Evolutionary conservation across 2,797 vertebrate genomes (phyloP), one percentile per base, ranked within the genome.

Genomic region (Eospalax fontanierii): DNA sequence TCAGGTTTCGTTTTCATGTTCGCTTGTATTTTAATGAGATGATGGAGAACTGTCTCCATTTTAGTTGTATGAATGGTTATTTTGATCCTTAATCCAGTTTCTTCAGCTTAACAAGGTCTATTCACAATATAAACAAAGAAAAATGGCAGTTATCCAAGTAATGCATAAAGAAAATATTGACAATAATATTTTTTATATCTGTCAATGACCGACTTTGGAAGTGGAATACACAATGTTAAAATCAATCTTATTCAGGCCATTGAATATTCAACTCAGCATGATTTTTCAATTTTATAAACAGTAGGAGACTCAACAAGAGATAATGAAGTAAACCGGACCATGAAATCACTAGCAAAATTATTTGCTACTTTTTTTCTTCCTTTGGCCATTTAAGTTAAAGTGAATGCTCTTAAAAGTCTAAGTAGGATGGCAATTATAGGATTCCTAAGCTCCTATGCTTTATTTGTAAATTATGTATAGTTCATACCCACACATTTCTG

Each of bases 221-320:
- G 70, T 93, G 7, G 63, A 16, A 91, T 86, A 82, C 0, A 79
- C 82, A 92, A 88, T 85, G 80, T 93, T 90, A 95, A 96, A 98
- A 94, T 97, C 87, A 95, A 74, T 97, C 95, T 95, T 87, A 92
- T 78, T 82, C 88, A 97, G 91, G 83, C 82, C 92, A 93, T 71
- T 97, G 97, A 96, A 95, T 92, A 90, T 97, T 97, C 96, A 97
- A 89, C 89, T 97, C 97, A 97, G 96, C 93, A 93, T 97, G 96
- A 92, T 96, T 98, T 98, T 98, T 97, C 97, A 97, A 98, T 98
- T 98, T 97, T 96, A 91, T 97, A 86, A 98, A 94, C 95, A 97
- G 97, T 95, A 92, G 97, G 97, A 97, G 83, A 79, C 82, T 97
- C 54, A 71, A 94, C 65, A 97, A 96, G 93, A 98, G 91, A 98